These are phyloP conservation scores for Syngnathoides biaculeatus DNA, from an alignment of 2,113 vertebrate species.

Conservation along the genomic window DNA sequence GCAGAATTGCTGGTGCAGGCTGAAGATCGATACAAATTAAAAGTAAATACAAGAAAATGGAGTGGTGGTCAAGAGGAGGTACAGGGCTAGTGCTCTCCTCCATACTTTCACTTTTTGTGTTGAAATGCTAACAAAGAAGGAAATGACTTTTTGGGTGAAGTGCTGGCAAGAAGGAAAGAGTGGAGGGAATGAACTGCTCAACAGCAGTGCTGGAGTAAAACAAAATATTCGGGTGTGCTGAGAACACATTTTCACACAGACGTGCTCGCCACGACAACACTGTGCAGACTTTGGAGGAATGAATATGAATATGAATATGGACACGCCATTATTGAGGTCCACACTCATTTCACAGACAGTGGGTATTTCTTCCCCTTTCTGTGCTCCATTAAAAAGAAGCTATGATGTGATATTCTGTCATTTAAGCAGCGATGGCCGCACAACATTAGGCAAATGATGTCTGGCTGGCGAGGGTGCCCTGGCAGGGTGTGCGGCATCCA, in stretches of 20 bases:
- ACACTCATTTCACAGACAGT: background rate
- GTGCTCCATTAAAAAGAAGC: constrained; percentile 25
- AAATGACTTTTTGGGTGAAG: constrained; percentile 56
- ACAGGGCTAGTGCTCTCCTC: background rate
- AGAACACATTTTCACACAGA: background rate
- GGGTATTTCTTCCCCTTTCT: constrained; percentile 4
- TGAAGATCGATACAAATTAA: constrained; percentile 83
- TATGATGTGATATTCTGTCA: constrained; percentile 51
- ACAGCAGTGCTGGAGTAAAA: background rate
- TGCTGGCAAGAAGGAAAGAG: constrained; percentile 7
- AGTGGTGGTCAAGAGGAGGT: constrained; percentile 37
- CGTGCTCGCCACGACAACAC: background rate
- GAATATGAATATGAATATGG: background rate
- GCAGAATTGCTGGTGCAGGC: constrained; percentile 70
- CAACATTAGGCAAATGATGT: constrained; percentile 76
- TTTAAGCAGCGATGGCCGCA: constrained; percentile 66
- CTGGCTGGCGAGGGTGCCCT: constrained; percentile 59
- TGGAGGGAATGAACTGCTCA: background rate
- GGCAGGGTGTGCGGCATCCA: constrained; percentile 66
- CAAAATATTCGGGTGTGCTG: background rate
- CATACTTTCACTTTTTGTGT: constrained; percentile 54
- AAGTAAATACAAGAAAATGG: constrained; percentile 76
- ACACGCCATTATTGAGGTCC: background rate
- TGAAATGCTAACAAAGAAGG: constrained; percentile 27
- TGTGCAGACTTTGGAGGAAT: background rate